Evolutionary conservation across 2,113 vertebrate genomes (phyloP).

Genomic region (Chionomys nivalis): DNA sequence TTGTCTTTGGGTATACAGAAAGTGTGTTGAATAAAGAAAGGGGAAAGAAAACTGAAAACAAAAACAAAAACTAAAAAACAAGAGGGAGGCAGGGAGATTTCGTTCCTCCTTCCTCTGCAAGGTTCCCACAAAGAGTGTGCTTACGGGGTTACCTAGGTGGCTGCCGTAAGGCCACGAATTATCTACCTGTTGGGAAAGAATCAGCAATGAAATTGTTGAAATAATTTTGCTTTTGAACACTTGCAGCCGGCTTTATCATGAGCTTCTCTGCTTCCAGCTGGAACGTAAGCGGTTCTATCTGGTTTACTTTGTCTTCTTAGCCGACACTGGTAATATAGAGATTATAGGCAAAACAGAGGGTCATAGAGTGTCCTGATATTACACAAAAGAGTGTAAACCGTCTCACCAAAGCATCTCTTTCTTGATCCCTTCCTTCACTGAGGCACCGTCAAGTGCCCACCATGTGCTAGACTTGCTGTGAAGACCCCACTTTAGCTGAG

Average conservation of each 20-base stretch:
- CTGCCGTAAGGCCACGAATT: neutral
- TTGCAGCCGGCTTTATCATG: neutral
- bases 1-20: neutral
- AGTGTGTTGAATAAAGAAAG: neutral
- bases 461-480: accelerated
- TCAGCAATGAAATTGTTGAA: constrained; percentile 1
- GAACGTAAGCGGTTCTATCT: neutral
- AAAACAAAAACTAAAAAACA: neutral
- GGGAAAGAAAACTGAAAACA: neutral
- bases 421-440: neutral
- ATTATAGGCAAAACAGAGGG: neutral
- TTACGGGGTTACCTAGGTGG: neutral
- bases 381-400: neutral
- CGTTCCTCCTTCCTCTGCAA: neutral
- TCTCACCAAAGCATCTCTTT: neutral
- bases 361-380: neutral
- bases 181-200: neutral
- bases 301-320: neutral
- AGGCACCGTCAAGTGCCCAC: neutral
- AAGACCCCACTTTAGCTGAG: neutral
- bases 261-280: neutral
- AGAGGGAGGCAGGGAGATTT: neutral
- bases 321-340: neutral
- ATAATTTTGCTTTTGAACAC: neutral
- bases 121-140: neutral